A percentile compares a stretch with the other conserved stretches of the same genome.
phyloP scores from a whole-genome alignment of 2,888 invertebrate species.

The Gymnocheta viridis region DNA sequence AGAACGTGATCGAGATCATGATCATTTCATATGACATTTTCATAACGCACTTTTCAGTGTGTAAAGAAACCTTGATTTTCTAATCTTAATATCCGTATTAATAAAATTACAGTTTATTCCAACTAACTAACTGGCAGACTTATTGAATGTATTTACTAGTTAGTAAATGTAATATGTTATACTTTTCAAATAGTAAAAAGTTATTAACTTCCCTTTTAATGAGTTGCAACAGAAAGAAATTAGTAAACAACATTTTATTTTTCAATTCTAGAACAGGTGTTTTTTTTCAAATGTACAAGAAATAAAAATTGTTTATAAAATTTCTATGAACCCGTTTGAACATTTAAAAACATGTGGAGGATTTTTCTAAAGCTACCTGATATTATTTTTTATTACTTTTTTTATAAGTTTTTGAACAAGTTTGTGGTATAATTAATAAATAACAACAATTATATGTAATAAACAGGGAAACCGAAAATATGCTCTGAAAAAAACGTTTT shows the following conservation, averaged over 20 bases:
- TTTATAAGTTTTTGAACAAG: neutral
- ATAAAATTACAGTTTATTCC: neutral
- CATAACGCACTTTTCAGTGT: conserved; percentile 41
- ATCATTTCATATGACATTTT: conserved; percentile 5
- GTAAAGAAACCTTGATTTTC: conserved; percentile 40
- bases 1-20: conserved; percentile 14
- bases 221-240: neutral
- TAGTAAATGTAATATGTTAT: conserved; percentile 14
- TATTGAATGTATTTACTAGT: conserved; percentile 2
- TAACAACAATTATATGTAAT: conserved; percentile 6
- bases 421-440: conserved; percentile 4
- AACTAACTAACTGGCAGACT: neutral
- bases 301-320: neutral
- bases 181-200: neutral
- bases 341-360: conserved; percentile 3
- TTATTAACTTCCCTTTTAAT: conserved; percentile 25
- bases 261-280: conserved; percentile 8
- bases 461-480: too few species aligned
- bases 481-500: too few species aligned
- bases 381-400: neutral
- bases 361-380: neutral
- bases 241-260: conserved; percentile 15
- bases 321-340: neutral
- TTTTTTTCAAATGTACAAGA: neutral
- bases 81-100: conserved; percentile 39